Evolutionary conservation across 1,140 invertebrate species (phyloP).

Genomic region (Meloidogyne floridensis): DNA sequence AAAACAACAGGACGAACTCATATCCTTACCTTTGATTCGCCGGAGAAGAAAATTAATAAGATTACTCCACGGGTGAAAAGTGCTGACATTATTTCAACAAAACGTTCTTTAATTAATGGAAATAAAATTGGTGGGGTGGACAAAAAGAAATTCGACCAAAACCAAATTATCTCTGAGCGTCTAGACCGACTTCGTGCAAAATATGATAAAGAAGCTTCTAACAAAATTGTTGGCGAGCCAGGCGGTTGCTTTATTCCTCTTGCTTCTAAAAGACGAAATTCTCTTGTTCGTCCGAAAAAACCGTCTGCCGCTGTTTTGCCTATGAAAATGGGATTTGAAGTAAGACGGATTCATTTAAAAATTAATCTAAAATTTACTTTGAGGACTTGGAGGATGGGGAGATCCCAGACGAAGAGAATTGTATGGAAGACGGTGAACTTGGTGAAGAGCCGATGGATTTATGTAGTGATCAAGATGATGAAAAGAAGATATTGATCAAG

Average conservation of each 20-base stretch:
- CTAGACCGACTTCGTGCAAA: background rate
- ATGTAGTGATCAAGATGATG: background rate
- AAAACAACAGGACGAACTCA: slow-evolving; percentile 5
- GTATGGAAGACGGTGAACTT: background rate
- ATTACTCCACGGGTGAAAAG: background rate
- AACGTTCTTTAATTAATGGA: background rate
- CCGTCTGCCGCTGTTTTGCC: background rate
- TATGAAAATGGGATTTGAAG: background rate
- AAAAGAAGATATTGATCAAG: background rate
- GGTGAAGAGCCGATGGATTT: background rate
- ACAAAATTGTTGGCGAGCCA: background rate
- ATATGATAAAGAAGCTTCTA: slow-evolving; percentile 1
- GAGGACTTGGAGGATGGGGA: background rate
- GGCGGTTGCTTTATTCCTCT: slow-evolving; percentile 3
- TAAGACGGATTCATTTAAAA: background rate
- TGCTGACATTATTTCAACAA: background rate
- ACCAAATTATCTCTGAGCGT: background rate
- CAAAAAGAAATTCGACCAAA: background rate
- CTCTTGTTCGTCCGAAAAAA: background rate
- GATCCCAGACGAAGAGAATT: background rate
- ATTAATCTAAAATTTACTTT: background rate
- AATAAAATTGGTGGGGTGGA: background rate
- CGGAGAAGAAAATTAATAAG: background rate
- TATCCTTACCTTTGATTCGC: slow-evolving; percentile 12
- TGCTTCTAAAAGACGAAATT: slow-evolving; percentile 2